A percentile compares a stretch with the other conserved stretches of the same genome.
phyloP scores from a whole-genome alignment of 2,797 vertebrate genomes.

The Macrochelys suwanniensis region DNA sequence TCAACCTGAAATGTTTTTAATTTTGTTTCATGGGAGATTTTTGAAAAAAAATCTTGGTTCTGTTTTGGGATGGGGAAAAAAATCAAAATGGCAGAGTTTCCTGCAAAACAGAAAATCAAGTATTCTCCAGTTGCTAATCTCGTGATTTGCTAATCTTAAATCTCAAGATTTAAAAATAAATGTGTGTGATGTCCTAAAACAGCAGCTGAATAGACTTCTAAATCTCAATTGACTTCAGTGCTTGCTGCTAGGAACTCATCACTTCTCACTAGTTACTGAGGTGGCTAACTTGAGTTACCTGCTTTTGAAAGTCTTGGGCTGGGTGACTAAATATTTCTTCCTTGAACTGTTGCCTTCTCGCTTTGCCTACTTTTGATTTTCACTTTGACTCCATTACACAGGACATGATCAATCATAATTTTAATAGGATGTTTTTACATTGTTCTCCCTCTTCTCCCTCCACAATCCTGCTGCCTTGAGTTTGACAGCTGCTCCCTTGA shows the following conservation, averaged over 20 bases:
- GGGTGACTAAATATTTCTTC: background rate
- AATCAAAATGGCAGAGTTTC: background rate
- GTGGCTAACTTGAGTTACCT: background rate
- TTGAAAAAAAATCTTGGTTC: background rate
- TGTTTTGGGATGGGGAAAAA: background rate
- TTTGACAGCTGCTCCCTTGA: conserved; percentile 40
- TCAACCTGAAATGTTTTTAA: background rate
- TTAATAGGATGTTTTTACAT: conserved; percentile 6
- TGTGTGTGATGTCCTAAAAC: background rate
- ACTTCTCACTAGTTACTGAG: background rate
- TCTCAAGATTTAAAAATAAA: background rate
- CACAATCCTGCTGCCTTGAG: background rate
- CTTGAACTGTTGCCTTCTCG: background rate
- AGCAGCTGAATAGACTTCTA: background rate
- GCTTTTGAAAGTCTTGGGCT: background rate
- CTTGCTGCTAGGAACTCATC: background rate
- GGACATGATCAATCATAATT: conserved; percentile 33
- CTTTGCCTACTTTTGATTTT: background rate
- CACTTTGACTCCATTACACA: background rate
- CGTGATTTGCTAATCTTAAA: background rate
- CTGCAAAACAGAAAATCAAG: background rate
- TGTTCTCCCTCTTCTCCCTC: background rate
- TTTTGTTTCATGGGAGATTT: background rate
- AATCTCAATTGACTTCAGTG: background rate
- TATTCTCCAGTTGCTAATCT: background rate